These are phyloP conservation scores for Neodiprion pinetum DNA, from an alignment of 1,140 invertebrate species.

Conservation along the genomic window DNA sequence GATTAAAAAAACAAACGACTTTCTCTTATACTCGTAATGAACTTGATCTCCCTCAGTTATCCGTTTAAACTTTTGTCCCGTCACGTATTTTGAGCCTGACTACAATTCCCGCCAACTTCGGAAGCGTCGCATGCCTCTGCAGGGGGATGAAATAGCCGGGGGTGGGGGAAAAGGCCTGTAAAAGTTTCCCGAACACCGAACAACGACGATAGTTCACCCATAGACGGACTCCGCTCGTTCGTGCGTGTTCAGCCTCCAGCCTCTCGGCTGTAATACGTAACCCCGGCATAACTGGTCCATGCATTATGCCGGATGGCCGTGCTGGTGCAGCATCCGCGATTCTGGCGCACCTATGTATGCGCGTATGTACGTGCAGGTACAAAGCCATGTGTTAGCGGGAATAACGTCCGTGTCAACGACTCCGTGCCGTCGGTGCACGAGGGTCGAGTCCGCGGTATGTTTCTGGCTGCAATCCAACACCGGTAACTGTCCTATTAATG, in stretches of 20 bases:
- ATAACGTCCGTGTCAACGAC: too few relatives aligned
- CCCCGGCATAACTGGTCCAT: background rate
- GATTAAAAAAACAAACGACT: too few relatives aligned
- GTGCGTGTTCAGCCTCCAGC: background rate
- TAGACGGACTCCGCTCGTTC: background rate
- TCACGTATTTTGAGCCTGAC: too few relatives aligned
- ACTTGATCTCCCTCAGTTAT: too few relatives aligned
- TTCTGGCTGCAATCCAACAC: slow-evolving; percentile 52
- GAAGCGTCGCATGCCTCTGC: too few relatives aligned
- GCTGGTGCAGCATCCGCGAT: background rate
- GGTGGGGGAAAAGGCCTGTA: too few relatives aligned
- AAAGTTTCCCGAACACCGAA: background rate
- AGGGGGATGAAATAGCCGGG: too few relatives aligned
- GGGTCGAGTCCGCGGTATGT: slow-evolving; percentile 42
- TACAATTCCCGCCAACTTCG: too few relatives aligned
- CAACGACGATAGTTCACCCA: background rate
- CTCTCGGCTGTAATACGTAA: background rate
- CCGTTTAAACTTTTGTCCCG: too few relatives aligned
- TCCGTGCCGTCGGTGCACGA: background rate
- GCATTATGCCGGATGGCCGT: background rate
- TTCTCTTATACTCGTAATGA: too few relatives aligned
- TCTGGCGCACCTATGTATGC: background rate
- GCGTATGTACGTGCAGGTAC: too few relatives aligned
- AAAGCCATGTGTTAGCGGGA: too few relatives aligned
- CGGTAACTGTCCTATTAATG: slow-evolving; percentile 59